phyloP scores from a whole-genome alignment of 2,797 vertebrate genomes.

The Phyllotis vaccarum region DNA sequence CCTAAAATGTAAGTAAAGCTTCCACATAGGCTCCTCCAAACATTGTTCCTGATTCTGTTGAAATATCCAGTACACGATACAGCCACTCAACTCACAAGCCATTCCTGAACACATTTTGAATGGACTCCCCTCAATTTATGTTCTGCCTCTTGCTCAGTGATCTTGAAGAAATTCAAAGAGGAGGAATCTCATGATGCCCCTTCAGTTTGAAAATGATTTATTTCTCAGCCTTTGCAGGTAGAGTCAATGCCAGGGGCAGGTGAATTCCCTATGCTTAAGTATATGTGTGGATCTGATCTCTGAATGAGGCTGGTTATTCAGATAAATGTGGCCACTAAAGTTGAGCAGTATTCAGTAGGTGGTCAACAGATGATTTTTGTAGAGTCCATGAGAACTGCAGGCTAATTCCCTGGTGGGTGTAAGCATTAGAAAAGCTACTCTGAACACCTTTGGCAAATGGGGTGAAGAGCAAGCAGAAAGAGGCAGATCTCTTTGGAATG shows the following conservation, averaged over 20 bases:
- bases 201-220: slow-evolving; percentile 44
- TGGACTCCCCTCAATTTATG: neutral
- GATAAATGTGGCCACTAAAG: neutral
- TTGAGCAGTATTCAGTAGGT: neutral
- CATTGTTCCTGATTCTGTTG: slow-evolving; percentile 28
- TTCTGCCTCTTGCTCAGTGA: neutral
- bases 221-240: slow-evolving; percentile 31
- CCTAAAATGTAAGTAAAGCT: slow-evolving; percentile 41
- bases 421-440: neutral
- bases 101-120: slow-evolving; percentile 52
- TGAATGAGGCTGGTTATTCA: neutral
- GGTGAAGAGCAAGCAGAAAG: neutral
- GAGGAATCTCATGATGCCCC: neutral
- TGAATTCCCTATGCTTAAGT: neutral
- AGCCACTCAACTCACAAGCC: slow-evolving; percentile 13
- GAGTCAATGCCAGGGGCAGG: neutral
- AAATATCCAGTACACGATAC: neutral
- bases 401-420: neutral
- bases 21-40: neutral
- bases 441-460: neutral
- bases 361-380: slow-evolving; percentile 9
- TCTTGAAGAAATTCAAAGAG: slow-evolving; percentile 13
- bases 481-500: slow-evolving; percentile 2
- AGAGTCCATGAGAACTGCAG: neutral
- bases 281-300: neutral